Evolutionary conservation across 2,797 vertebrate genomes (phyloP).

Genomic region (Oryzias dopingdopingensis): DNA sequence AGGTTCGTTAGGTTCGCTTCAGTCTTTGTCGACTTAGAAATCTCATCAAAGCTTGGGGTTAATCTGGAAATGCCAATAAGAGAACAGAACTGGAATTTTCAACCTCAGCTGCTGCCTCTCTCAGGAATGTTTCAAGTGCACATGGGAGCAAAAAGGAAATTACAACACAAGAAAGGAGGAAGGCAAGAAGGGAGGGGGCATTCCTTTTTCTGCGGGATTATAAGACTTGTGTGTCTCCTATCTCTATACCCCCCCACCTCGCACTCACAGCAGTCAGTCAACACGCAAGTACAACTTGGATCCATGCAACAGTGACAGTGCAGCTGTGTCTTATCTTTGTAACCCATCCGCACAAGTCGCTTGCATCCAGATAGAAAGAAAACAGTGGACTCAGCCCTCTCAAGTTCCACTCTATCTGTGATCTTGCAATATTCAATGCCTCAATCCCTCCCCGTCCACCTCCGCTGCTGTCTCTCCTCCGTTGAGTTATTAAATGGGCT

Average conservation of each 20-base stretch:
- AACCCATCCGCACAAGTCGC: conserved; percentile 39
- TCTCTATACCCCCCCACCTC: conserved; percentile 34
- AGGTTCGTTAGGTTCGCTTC: conserved; percentile 21
- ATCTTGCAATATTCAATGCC: conserved; percentile 40
- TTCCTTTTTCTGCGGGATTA: conserved; percentile 42
- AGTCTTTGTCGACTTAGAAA: conserved; percentile 40
- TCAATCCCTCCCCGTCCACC: conserved; percentile 30
- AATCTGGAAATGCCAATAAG: conserved; percentile 44
- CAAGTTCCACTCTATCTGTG: conserved; percentile 52
- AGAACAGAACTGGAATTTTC: conserved; percentile 37
- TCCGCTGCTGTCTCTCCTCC: conserved; percentile 42
- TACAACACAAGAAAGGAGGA: conserved; percentile 56
- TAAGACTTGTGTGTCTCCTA: conserved; percentile 43
- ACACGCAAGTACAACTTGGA: conserved; percentile 9
- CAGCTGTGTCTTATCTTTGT: conserved; percentile 32
- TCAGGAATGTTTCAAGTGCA: conserved; percentile 69
- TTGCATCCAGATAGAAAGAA: conserved; percentile 32
- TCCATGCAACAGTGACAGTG: conserved; percentile 27
- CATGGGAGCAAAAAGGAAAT: conserved; percentile 68
- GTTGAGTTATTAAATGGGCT: conserved; percentile 64
- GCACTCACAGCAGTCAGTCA: conserved; percentile 43
- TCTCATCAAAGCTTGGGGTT: conserved; percentile 25
- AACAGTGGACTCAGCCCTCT: conserved; percentile 28
- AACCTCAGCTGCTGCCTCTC: conserved; percentile 59
- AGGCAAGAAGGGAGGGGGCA: conserved; percentile 37